These are phyloP conservation scores for Cynopterus sphinx DNA, from an alignment of 2,797 vertebrate species.

Conservation along the genomic window DNA sequence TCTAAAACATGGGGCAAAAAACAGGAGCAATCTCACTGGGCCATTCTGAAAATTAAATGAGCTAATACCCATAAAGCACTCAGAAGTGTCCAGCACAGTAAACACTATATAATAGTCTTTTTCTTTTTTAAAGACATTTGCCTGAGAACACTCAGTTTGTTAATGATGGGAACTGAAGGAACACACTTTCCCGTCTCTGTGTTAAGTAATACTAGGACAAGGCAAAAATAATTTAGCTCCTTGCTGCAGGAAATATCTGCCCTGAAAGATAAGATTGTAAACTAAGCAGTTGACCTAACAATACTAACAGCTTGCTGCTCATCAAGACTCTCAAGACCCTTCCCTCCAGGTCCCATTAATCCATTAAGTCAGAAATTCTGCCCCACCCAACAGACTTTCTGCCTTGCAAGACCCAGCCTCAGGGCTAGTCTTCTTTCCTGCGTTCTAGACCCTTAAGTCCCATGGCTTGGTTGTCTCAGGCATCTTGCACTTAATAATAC, in stretches of 20 bases:
- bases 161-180: constrained; percentile 14
- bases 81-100: not conserved
- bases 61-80: not conserved
- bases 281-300: not conserved
- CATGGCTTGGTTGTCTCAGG: not conserved
- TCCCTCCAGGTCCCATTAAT: not conserved
- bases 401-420: not conserved
- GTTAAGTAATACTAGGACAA: not conserved
- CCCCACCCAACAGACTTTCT: not conserved
- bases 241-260: constrained; percentile 14
- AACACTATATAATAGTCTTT: not conserved
- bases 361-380: not conserved
- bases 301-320: not conserved
- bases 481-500: not conserved
- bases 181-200: not conserved
- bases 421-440: not conserved
- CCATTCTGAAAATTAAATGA: not conserved
- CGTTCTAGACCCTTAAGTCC: not conserved
- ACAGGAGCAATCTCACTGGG: not conserved
- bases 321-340: not conserved
- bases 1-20: not conserved
- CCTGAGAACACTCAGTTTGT: not conserved
- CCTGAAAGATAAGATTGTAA: constrained; percentile 17
- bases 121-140: not conserved
- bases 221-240: not conserved